Base-by-base conservation (phyloP, 2,888 invertebrate species). In the Hofmannophila pseudospretella region DNA sequence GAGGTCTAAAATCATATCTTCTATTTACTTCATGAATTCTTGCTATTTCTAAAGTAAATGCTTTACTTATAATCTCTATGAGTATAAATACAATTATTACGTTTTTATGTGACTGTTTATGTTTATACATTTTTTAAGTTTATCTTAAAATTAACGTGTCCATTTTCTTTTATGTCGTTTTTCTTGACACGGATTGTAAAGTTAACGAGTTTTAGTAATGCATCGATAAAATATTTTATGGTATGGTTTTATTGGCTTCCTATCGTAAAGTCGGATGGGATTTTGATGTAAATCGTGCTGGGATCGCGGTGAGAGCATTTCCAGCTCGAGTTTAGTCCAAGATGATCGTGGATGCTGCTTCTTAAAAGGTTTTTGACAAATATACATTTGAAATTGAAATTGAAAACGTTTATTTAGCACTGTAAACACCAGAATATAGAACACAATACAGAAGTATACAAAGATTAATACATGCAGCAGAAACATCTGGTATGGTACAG, bases 201-300 rank as follows among this genome's bases (percentile, higher is more conserved):
- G n/a, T n/a, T n/a, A 32, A 32, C 20, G 7, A n/a, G 22, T 20
- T 30, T 16, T 10, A n/a, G 22, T 7, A 8, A 9, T 10, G 9
- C 8, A 8, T 10, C 32, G 22, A 55, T 59, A 55, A 58, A 49
- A 45, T 44, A 34, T 55, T 63, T 61, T 59, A 60, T 49, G 43
- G 41, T 29, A 32, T 4, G 8, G 19, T 46, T 63, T 64, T 61
- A 64, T 51, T 45, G 38, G 31, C 34, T 9, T 41, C 47, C 27
- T 14, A 34, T 44, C 62, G 50, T 63, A 58, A 63, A 62, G 41
- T 11, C 36, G 32, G 44, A 54, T 53, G 44, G 41, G 39, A 44
- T 44, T 44, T 34, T 34, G 13, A 7, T 3, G 19, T 16, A 28
- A 32, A 34, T 34, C 27, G 12, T 19, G 11, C 12, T 34, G 14